phyloP scores from a whole-genome alignment of 2,888 invertebrate genomes.

The Drosophila setosimentum region DNA sequence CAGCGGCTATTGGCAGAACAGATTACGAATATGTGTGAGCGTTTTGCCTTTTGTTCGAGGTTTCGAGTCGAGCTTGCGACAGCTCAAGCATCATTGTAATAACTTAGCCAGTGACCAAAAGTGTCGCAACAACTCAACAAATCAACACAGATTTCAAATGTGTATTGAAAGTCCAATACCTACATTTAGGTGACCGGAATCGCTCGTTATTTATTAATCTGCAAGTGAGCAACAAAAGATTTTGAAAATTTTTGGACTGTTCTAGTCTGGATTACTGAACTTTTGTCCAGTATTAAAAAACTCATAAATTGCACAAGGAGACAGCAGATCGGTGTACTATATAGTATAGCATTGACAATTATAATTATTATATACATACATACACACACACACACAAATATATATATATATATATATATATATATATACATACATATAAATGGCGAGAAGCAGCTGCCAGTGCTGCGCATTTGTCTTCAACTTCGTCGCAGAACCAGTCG shows the following conservation, averaged over 20 bases:
- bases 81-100: constrained; percentile 47
- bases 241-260: constrained; percentile 23
- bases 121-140: constrained; percentile 46
- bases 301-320: constrained; percentile 44
- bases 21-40: constrained; percentile 54
- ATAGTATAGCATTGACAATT: constrained; percentile 21
- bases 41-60: constrained; percentile 73
- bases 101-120: constrained; percentile 63
- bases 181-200: constrained; percentile 9
- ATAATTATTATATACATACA: constrained; percentile 45
- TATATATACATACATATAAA: not conserved
- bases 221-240: constrained; percentile 22
- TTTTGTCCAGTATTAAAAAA: constrained; percentile 42
- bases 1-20: constrained; percentile 41
- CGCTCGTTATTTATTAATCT: constrained; percentile 23
- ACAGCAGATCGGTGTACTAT: constrained; percentile 43
- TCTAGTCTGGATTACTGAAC: constrained; percentile 38
- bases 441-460: constrained; percentile 58
- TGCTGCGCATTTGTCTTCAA: constrained; percentile 73
- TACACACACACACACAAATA: not conserved
- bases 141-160: not conserved
- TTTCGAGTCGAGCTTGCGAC: constrained; percentile 67
- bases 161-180: not conserved
- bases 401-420: not conserved
- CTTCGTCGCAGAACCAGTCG: constrained; percentile 47